Percentiles rank a stretch among this genome's conserved stretches.
Conservation (phyloP, 2,797 vertebrate species). For the Meda fulgida region DNA sequence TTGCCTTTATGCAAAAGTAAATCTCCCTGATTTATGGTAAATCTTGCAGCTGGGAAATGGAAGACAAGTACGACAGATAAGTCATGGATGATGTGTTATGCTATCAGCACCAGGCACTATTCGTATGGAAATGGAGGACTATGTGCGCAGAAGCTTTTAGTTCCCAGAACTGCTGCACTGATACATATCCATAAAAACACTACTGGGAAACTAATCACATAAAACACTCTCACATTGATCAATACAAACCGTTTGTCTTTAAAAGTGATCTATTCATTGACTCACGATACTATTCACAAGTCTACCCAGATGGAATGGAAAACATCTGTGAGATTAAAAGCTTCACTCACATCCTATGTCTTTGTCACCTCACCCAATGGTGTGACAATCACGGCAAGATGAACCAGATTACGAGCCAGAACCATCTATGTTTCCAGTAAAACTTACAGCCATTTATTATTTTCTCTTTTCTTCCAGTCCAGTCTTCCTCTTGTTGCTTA, state of each 20-base stretch:
- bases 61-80: slow-evolving; percentile 26
- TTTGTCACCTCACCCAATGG: slow-evolving; percentile 56
- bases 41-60: slow-evolving; percentile 40
- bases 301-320: slow-evolving; percentile 52
- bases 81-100: slow-evolving; percentile 19
- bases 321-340: slow-evolving; percentile 57
- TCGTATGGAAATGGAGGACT: slow-evolving; percentile 16
- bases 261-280: slow-evolving; percentile 40
- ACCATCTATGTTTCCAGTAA: slow-evolving; percentile 47
- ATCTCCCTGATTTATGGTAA: slow-evolving; percentile 36
- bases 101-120: slow-evolving; percentile 39
- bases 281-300: slow-evolving; percentile 29
- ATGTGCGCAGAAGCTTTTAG: neutral
- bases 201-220: slow-evolving; percentile 48
- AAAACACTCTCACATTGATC: slow-evolving; percentile 44
- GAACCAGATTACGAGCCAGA: slow-evolving; percentile 48
- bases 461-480: slow-evolving; percentile 43
- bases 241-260: slow-evolving; percentile 45
- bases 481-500: slow-evolving; percentile 34
- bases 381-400: slow-evolving; percentile 57
- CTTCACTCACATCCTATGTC: slow-evolving; percentile 36
- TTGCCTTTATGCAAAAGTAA: slow-evolving; percentile 24
- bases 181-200: slow-evolving; percentile 33
- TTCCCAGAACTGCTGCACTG: slow-evolving; percentile 33
- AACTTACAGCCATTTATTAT: slow-evolving; percentile 48